Percentiles rank a stretch among this genome's conserved stretches.
Conservation (phyloP, 1,140 invertebrate species). For the Panagrolaimus sp. region DNA sequence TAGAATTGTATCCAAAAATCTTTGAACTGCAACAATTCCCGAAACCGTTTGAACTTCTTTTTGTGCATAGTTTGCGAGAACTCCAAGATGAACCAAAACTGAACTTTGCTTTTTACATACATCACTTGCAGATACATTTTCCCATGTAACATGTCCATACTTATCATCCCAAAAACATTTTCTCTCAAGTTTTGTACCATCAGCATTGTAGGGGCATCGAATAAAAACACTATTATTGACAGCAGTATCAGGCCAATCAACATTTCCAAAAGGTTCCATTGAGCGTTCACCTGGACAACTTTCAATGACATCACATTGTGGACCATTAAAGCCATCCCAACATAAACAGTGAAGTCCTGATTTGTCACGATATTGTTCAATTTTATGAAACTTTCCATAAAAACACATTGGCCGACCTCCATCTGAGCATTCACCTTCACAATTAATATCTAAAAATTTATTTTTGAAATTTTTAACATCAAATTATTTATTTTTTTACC, state of each 20-base stretch:
- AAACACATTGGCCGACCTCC: constrained; percentile 42
- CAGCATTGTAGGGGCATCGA: constrained; percentile 42
- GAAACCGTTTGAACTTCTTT: constrained; percentile 39
- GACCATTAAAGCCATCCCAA: constrained; percentile 34
- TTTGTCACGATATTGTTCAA: constrained; percentile 39
- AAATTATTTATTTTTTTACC: constrained; percentile 18
- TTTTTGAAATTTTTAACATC: not conserved
- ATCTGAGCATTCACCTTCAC: constrained; percentile 24
- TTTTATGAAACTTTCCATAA: constrained; percentile 31
- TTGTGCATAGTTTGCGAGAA: constrained; percentile 44
- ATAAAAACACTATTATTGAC: constrained; percentile 34
- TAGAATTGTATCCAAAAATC: constrained; percentile 35
- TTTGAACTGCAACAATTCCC: constrained; percentile 39
- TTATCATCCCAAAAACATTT: constrained; percentile 32
- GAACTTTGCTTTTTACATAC: constrained; percentile 43
- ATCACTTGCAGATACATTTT: constrained; percentile 36
- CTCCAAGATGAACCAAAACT: constrained; percentile 43
- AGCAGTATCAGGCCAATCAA: constrained; percentile 36
- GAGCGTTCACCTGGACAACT: constrained; percentile 23
- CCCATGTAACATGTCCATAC: constrained; percentile 26
- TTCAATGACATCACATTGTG: constrained; percentile 40
- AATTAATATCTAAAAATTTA: constrained; percentile 33
- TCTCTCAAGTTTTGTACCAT: constrained; percentile 30
- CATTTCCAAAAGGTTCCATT: constrained; percentile 38
- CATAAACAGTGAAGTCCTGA: constrained; percentile 41